phyloP scores from a whole-genome alignment of 2,888 invertebrate species.

The Octonoba sinensis region DNA sequence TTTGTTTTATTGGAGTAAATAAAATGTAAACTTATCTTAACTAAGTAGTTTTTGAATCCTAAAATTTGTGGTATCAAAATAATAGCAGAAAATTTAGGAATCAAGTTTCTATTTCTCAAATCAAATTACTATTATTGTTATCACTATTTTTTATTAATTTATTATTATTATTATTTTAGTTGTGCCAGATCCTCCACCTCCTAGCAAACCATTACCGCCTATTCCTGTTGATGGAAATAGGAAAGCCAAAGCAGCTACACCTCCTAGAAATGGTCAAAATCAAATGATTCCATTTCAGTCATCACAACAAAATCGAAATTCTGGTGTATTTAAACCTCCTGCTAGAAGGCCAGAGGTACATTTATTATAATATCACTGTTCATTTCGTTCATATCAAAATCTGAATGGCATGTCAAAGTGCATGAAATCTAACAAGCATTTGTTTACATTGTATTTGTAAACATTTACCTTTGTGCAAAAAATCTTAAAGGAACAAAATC shows the following conservation, averaged over 20 bases:
- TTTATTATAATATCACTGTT: not conserved
- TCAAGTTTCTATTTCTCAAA: too few relatives aligned
- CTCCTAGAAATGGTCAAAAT: slow-evolving; percentile 67
- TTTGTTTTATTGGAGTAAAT: too few relatives aligned
- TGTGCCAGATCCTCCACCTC: slow-evolving; percentile 88
- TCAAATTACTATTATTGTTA: too few relatives aligned
- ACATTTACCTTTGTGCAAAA: too few relatives aligned
- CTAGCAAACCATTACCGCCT: slow-evolving; percentile 81
- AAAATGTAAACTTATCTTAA: too few relatives aligned
- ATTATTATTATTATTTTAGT: slow-evolving; percentile 72
- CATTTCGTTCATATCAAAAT: slow-evolving; percentile 8
- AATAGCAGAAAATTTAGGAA: too few relatives aligned
- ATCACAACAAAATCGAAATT: slow-evolving; percentile 83
- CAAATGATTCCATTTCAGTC: slow-evolving; percentile 71
- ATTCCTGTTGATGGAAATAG: slow-evolving; percentile 67
- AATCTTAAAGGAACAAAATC: too few relatives aligned
- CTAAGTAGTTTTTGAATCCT: too few relatives aligned
- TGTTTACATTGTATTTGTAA: too few relatives aligned
- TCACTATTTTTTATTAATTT: not conserved
- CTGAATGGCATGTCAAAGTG: too few relatives aligned
- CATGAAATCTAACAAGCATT: too few relatives aligned
- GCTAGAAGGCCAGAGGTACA: slow-evolving; percentile 86
- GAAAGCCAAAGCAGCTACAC: slow-evolving; percentile 69
- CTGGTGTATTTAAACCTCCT: slow-evolving; percentile 87
- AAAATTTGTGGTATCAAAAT: too few relatives aligned